Conservation (phyloP, 2,888 invertebrate genomes). For the Aspidiotus destructor region DNA sequence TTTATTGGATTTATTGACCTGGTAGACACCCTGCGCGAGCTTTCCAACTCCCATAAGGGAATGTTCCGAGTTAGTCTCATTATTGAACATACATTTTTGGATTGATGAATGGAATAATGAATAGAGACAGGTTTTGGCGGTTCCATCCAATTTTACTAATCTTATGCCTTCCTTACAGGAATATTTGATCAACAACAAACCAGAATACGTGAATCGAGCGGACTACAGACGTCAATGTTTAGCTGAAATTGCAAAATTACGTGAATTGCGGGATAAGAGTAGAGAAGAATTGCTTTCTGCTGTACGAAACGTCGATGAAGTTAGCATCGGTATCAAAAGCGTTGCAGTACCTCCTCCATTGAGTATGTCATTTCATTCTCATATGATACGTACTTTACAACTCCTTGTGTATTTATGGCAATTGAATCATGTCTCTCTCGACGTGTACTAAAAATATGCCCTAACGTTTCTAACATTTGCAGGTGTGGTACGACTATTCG, state of each 20-base stretch:
- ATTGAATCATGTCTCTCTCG: too few species aligned
- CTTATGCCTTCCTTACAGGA: conserved; percentile 48
- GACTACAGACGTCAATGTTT: conserved; percentile 48
- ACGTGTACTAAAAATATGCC: neutral
- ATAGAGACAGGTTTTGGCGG: neutral
- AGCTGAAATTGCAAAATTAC: conserved; percentile 44
- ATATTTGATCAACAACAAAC: conserved; percentile 58
- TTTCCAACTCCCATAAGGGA: too few species aligned
- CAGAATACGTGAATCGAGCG: conserved; percentile 56
- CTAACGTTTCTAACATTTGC: conserved; percentile 33
- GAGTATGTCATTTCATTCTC: conserved; percentile 39
- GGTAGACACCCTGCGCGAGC: too few species aligned
- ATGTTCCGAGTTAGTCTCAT: too few species aligned
- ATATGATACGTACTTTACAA: conserved; percentile 1
- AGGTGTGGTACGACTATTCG: conserved; percentile 47
- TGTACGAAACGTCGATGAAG: conserved; percentile 38
- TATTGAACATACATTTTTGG: too few species aligned
- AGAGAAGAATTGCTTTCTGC: conserved; percentile 43
- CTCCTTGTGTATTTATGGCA: conserved; percentile 11
- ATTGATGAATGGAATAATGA: too few species aligned
- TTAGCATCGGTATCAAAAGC: conserved; percentile 35
- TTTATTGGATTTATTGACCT: too few species aligned
- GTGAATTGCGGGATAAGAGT: conserved; percentile 40
- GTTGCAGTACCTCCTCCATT: conserved; percentile 43
- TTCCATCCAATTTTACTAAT: neutral